These are phyloP conservation scores for Alectoris magna DNA, from an alignment of 2,797 vertebrate species.

Conservation along the genomic window DNA sequence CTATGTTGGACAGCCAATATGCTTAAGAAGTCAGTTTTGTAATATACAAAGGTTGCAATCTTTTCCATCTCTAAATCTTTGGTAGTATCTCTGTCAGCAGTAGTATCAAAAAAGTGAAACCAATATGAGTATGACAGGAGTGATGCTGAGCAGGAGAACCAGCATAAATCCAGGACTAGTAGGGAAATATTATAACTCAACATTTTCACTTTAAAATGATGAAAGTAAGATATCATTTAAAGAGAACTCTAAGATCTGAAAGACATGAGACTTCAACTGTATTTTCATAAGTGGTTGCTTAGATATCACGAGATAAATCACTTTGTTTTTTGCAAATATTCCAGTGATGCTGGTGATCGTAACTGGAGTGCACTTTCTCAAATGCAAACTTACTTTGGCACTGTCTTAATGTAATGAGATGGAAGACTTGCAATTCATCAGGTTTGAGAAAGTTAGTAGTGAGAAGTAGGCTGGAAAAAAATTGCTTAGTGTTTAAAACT, in stretches of 20 bases:
- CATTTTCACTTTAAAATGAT: background rate
- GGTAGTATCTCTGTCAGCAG: background rate
- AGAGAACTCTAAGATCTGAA: background rate
- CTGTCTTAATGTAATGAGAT: background rate
- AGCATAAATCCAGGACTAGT: background rate
- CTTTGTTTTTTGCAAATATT: background rate
- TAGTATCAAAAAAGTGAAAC: background rate
- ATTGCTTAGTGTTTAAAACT: slow-evolving; percentile 8
- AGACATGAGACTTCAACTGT: background rate
- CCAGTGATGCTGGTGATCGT: background rate
- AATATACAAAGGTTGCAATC: background rate
- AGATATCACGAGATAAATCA: slow-evolving; percentile 2
- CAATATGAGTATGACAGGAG: background rate
- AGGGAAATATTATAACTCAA: background rate
- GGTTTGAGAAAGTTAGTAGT: background rate
- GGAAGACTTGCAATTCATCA: background rate
- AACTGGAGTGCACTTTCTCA: background rate
- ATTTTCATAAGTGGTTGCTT: background rate
- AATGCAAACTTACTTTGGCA: background rate
- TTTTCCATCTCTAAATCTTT: background rate
- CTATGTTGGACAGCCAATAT: background rate
- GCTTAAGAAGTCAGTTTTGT: background rate
- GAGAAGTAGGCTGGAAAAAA: background rate
- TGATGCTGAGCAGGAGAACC: background rate
- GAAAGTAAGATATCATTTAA: background rate